A percentile compares a stretch with the other conserved stretches of the same genome.
Evolutionary conservation across 2,888 invertebrate genomes (phyloP).

Genomic region (Eristalis intricaria): DNA sequence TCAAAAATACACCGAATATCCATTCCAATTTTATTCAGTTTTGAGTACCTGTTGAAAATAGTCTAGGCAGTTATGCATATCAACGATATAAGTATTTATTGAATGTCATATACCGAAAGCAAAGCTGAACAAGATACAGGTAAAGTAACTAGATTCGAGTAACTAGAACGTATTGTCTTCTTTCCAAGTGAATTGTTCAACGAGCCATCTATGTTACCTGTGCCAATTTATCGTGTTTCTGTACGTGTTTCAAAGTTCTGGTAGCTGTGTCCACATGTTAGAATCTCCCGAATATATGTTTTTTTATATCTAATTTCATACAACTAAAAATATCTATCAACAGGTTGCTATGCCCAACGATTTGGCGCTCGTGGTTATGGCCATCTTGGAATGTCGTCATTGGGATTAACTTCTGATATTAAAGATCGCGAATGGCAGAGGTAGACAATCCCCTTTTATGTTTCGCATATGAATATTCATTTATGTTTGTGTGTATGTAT

Average conservation of each 20-base stretch:
- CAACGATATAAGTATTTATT: no score
- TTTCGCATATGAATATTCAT: not conserved
- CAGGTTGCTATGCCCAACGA: slow-evolving; percentile 97
- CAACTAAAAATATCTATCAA: not conserved
- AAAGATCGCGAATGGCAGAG: slow-evolving; percentile 89
- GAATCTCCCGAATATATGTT: no score
- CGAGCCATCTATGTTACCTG: not conserved
- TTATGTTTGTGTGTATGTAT: not conserved
- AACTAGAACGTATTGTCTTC: not conserved
- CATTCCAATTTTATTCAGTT: no score
- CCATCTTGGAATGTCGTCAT: slow-evolving; percentile 92
- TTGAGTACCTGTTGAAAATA: no score
- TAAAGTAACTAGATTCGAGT: not conserved
- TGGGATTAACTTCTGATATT: slow-evolving; percentile 93
- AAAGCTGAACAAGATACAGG: not conserved
- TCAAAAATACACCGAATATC: no score
- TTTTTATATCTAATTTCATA: no score
- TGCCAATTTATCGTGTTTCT: not conserved
- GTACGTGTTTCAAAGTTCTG: not conserved
- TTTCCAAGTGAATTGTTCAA: not conserved
- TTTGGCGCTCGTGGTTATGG: slow-evolving; percentile 97
- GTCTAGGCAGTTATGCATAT: no score
- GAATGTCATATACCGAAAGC: not conserved
- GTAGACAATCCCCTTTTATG: slow-evolving; percentile 80
- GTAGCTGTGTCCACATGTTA: not conserved